Percentiles rank a stretch among this genome's conserved stretches.
Conservation (phyloP, 2,113 vertebrate species). For the Saguinus midas region DNA sequence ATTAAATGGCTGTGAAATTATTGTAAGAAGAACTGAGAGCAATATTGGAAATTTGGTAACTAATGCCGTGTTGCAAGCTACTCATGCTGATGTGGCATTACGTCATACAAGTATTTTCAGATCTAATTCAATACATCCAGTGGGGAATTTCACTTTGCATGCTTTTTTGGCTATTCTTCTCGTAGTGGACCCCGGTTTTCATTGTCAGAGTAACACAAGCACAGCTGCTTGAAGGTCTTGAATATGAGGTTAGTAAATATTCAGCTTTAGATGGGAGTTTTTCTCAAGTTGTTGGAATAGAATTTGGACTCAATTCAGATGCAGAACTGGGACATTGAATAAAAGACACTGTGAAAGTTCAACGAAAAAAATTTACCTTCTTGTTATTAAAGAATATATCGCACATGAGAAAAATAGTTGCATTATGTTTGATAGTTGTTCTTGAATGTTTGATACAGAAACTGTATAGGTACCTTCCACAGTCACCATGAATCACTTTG, state of each 20-base stretch:
- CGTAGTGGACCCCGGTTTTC: conserved; percentile 18
- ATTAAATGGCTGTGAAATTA: conserved; percentile 45
- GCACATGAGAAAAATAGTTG: conserved; percentile 65
- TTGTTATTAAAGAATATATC: conserved; percentile 69
- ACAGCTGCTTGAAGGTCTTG: conserved; percentile 55
- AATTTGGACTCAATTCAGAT: conserved; percentile 72
- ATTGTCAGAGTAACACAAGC: conserved; percentile 51
- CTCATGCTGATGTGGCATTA: conserved; percentile 44
- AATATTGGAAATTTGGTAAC: conserved; percentile 51
- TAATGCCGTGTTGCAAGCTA: conserved; percentile 47
- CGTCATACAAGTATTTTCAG: conserved; percentile 56
- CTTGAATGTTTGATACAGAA: conserved; percentile 49
- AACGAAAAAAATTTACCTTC: conserved; percentile 57
- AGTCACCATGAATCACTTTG: conserved; percentile 68
- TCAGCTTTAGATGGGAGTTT: conserved; percentile 65
- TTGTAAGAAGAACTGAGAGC: conserved; percentile 36
- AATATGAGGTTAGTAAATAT: conserved; percentile 53
- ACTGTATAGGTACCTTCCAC: conserved; percentile 51
- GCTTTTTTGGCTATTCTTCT: conserved; percentile 59
- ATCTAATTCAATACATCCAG: conserved; percentile 52
- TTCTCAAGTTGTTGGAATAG: conserved; percentile 66
- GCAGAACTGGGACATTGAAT: conserved; percentile 48
- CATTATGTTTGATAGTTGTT: conserved; percentile 51
- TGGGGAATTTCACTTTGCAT: conserved; percentile 54
- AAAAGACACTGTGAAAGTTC: conserved; percentile 58